Evolutionary conservation across 2,888 invertebrate species (phyloP).

Genomic region (Himalopsyche kuldschensis): DNA sequence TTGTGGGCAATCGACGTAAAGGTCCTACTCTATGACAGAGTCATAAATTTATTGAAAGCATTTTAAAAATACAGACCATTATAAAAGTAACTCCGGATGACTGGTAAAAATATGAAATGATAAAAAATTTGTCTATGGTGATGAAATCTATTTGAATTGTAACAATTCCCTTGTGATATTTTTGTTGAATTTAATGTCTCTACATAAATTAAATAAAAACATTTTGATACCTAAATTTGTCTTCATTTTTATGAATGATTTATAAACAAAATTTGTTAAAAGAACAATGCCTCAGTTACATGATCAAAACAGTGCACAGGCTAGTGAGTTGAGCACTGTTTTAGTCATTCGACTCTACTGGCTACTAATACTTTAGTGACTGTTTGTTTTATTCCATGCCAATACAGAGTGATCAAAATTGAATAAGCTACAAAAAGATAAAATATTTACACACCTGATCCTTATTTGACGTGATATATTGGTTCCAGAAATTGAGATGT

Average conservation of each 20-base stretch:
- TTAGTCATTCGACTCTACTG: no score
- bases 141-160: conserved; percentile 1
- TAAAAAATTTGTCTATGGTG: not conserved
- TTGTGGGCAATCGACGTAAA: conserved; percentile 56
- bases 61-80: conserved; percentile 41
- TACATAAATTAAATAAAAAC: not conserved
- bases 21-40: conserved; percentile 54
- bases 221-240: not conserved
- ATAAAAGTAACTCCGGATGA: not conserved
- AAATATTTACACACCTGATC: no score
- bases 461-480: no score
- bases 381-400: no score
- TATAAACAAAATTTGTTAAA: no score
- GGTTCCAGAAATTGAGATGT: no score
- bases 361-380: no score
- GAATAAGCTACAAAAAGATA: no score
- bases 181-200: not conserved
- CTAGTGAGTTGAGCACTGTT: no score
- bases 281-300: no score
- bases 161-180: not conserved
- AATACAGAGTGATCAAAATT: no score
- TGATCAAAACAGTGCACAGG: no score
- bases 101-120: not conserved
- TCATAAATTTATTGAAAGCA: conserved; percentile 52
- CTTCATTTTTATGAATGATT: not conserved